A percentile compares a stretch with the other conserved stretches of the same genome.
Evolutionary conservation across 37 sponge, comb jelly and placozoan species (phyloP).

Genomic region (Axinella damicornis): DNA sequence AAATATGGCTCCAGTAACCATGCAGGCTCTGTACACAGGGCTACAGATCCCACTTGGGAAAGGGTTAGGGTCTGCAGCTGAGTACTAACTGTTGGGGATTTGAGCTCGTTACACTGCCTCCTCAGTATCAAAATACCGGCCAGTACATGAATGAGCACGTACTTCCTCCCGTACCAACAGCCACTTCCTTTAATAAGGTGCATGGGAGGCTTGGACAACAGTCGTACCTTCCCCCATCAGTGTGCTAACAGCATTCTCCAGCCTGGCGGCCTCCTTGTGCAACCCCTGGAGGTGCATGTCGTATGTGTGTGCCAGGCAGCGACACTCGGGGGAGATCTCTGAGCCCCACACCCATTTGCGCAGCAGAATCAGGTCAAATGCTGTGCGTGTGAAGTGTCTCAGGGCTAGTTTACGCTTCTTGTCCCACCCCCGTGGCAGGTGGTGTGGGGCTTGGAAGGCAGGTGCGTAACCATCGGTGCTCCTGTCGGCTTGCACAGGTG

Average conservation of each 20-base stretch:
- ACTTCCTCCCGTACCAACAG: too few species aligned
- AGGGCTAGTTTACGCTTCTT: background rate
- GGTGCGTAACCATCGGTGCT: background rate
- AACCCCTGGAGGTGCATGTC: background rate
- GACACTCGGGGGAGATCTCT: slow-evolving; percentile 1
- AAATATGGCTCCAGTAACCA: too few species aligned
- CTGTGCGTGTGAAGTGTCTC: background rate
- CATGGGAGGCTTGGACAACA: too few species aligned
- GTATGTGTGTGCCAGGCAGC: slow-evolving; percentile 1
- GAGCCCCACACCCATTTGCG: slow-evolving; percentile 21
- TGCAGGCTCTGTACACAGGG: too few species aligned
- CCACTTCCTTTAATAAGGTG: too few species aligned
- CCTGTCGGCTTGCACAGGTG: background rate
- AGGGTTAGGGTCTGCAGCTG: background rate
- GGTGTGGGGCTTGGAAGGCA: background rate
- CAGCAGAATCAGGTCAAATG: slow-evolving; percentile 15
- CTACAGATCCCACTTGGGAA: too few species aligned
- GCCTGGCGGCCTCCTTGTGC: slow-evolving; percentile 28
- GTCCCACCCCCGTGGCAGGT: background rate
- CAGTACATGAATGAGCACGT: too few species aligned
- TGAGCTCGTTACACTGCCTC: too few species aligned
- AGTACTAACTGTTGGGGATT: too few species aligned
- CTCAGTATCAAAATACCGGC: too few species aligned
- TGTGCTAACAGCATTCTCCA: slow-evolving; percentile 10
- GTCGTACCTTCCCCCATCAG: background rate